These are phyloP conservation scores for Cheilosia scutellata DNA, from an alignment of 2,888 invertebrate species.

Conservation along the genomic window DNA sequence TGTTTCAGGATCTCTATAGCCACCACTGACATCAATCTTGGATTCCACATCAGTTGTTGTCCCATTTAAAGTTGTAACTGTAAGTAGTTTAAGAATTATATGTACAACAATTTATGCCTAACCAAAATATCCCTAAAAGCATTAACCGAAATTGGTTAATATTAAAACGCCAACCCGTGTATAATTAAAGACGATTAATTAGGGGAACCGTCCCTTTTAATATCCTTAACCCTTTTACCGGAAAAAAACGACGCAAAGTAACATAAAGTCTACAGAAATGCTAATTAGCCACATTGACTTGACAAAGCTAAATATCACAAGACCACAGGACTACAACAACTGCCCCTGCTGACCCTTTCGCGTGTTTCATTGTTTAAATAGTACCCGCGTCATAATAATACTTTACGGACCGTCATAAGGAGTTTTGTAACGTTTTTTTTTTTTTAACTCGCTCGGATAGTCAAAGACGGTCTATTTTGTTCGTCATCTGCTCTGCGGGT, in stretches of 20 bases:
- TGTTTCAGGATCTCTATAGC: slow-evolving; percentile 28
- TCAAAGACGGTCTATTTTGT: slow-evolving; percentile 19
- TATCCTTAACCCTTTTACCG: slow-evolving; percentile 52
- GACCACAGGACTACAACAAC: slow-evolving; percentile 5
- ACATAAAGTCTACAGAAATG: slow-evolving; percentile 60
- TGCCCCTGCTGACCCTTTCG: slow-evolving; percentile 35
- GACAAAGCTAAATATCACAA: slow-evolving; percentile 49
- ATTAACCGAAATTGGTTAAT: slow-evolving; percentile 49
- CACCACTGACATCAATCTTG: slow-evolving; percentile 16
- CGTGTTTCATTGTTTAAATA: slow-evolving; percentile 7
- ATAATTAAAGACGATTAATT: slow-evolving; percentile 70
- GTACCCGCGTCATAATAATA: slow-evolving; percentile 26
- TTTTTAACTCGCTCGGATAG: slow-evolving; percentile 3
- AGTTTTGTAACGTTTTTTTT: slow-evolving; percentile 29
- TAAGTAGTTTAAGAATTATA: slow-evolving; percentile 50
- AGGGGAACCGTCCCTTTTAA: slow-evolving; percentile 27
- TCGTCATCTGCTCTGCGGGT: slow-evolving; percentile 1
- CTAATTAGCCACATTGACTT: slow-evolving; percentile 72
- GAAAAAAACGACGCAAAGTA: slow-evolving; percentile 19
- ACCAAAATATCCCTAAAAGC: slow-evolving; percentile 34
- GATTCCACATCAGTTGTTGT: slow-evolving; percentile 10
- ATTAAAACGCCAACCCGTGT: slow-evolving; percentile 48
- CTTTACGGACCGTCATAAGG: slow-evolving; percentile 33
- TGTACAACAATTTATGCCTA: not conserved
- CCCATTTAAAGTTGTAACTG: slow-evolving; percentile 53